These are phyloP conservation scores for Tortricodes alternella DNA, from an alignment of 2,888 invertebrate genomes.

Conservation along the genomic window DNA sequence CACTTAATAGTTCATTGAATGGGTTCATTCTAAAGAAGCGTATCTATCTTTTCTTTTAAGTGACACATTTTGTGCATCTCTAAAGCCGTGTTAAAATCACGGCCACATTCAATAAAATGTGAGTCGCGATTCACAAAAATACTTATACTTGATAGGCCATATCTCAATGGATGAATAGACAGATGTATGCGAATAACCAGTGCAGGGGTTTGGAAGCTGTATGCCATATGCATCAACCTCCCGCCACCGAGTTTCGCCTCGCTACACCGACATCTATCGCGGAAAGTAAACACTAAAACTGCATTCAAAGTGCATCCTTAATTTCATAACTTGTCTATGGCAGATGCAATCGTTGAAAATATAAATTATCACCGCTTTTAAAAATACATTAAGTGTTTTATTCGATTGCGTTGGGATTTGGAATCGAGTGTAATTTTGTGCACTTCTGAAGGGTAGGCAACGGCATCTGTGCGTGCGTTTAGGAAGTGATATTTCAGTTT, in stretches of 20 bases:
- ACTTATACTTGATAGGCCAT: constrained; percentile 4
- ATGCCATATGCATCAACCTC: constrained; percentile 1
- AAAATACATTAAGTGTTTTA: too few relatives aligned
- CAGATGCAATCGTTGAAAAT: too few relatives aligned
- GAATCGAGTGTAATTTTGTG: too few relatives aligned
- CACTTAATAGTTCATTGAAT: too few relatives aligned
- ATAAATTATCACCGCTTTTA: too few relatives aligned
- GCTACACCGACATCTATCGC: constrained; percentile 15
- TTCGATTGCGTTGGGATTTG: too few relatives aligned
- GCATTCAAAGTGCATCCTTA: not conserved
- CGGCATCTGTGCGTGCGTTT: constrained; percentile 4
- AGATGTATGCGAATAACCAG: not conserved
- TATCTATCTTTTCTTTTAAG: too few relatives aligned
- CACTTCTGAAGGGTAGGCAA: not conserved
- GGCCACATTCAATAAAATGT: constrained; percentile 25
- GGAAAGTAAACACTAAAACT: not conserved
- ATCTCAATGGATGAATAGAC: constrained; percentile 12
- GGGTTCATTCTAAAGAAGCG: too few relatives aligned
- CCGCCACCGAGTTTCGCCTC: not conserved
- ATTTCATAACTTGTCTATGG: too few relatives aligned
- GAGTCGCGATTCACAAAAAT: constrained; percentile 16
- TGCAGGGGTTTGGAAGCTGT: not conserved
- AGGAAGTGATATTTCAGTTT: not conserved
- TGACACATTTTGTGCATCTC: too few relatives aligned
- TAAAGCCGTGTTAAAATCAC: too few relatives aligned